A percentile compares a stretch with the other conserved stretches of the same genome.
Conservation (phyloP, 2,113 vertebrate genomes). For the Notarius lentiginosus region DNA sequence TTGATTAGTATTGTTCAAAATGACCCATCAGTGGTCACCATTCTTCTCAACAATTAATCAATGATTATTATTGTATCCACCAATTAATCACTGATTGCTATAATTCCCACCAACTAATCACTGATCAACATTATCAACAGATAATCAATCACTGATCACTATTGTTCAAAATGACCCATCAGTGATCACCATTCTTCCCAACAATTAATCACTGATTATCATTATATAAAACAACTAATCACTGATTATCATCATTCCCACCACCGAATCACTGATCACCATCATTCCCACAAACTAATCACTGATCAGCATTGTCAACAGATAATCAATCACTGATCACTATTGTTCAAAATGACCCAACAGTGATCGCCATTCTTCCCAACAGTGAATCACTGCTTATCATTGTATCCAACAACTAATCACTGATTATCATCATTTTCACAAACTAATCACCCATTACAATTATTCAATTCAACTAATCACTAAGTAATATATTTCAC, state of each 20-base stretch:
- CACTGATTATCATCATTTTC: not conserved
- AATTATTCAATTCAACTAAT: no score
- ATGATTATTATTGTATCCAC: not conserved
- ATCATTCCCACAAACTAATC: not conserved
- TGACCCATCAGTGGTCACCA: not conserved
- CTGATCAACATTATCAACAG: not conserved
- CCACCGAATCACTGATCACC: not conserved
- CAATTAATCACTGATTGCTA: not conserved
- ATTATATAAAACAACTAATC: not conserved
- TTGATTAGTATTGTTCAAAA: not conserved
- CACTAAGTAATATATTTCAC: rapidly evolving
- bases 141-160: not conserved
- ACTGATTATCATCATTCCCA: no score
- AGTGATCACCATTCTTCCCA: not conserved
- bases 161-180: not conserved
- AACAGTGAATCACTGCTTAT: not conserved
- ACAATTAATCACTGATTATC: not conserved
- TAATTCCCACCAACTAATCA: not conserved
- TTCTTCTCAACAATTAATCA: not conserved
- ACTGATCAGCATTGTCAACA: not conserved
- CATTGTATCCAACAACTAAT: not conserved
- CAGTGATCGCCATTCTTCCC: not conserved
- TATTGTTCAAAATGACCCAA: not conserved
- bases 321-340: not conserved
- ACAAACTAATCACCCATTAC: no score